Evolutionary conservation across 2,113 vertebrate genomes (phyloP).

Genomic region (Rhizomys pruinosus): DNA sequence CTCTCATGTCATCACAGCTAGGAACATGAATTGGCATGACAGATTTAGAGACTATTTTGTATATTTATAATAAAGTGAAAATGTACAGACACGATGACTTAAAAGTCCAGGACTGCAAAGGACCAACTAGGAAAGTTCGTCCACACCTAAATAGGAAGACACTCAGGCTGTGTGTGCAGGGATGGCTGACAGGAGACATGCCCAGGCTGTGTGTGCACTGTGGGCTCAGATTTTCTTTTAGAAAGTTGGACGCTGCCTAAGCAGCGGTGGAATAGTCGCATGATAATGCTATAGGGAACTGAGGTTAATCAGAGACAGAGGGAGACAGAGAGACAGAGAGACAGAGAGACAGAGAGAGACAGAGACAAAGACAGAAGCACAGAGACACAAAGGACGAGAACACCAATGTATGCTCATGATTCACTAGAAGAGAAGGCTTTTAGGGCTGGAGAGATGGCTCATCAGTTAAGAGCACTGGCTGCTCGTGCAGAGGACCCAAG

Average conservation of each 20-base stretch:
- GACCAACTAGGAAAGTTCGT: not conserved
- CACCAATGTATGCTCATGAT: not conserved
- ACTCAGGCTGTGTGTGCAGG: not conserved
- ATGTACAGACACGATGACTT: not conserved
- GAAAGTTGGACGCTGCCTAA: not conserved
- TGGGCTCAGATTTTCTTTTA: too few relatives aligned
- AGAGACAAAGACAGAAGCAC: not conserved
- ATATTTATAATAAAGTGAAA: not conserved
- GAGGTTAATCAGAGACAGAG: too few relatives aligned
- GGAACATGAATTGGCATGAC: not conserved
- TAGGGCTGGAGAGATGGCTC: too few relatives aligned
- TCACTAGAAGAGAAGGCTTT: too few relatives aligned
- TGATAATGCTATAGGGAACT: not conserved
- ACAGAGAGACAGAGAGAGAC: not conserved
- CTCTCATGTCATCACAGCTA: not conserved
- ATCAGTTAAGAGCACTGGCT: too few relatives aligned
- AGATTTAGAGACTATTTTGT: not conserved
- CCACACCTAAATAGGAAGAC: not conserved
- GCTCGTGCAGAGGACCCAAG: too few relatives aligned
- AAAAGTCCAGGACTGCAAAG: not conserved
- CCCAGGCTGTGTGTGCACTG: not conserved
- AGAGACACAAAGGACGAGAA: not conserved
- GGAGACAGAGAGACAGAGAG: not conserved
- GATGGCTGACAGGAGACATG: not conserved
- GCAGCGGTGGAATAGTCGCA: not conserved